Evolutionary conservation across 2,797 vertebrate genomes (phyloP).

Genomic region (Chaetophractus vellerosus): DNA sequence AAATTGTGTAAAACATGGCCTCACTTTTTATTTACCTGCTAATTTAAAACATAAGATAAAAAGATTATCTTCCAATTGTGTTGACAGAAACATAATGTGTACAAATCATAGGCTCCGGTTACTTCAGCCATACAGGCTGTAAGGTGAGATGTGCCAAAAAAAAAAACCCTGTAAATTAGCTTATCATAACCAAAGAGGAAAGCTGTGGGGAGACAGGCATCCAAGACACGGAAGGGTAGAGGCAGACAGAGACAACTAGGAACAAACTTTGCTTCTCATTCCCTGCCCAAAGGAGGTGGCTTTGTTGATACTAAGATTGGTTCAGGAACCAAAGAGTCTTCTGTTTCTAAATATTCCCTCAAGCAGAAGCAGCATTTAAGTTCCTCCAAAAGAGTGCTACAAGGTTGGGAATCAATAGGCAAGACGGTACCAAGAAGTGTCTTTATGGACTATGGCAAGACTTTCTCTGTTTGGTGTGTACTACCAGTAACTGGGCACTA

Average conservation of each 20-base stretch:
- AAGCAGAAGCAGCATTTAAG: neutral
- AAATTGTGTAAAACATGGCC: neutral
- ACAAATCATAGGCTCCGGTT: neutral
- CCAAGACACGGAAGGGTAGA: neutral
- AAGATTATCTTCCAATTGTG: constrained; percentile 19
- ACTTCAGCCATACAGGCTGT: neutral
- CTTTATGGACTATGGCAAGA: neutral
- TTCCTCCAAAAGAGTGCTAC: neutral
- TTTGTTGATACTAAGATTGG: neutral
- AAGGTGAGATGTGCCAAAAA: neutral
- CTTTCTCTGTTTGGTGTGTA: too few relatives aligned
- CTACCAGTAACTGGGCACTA: neutral
- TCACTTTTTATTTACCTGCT: neutral
- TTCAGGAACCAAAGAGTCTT: neutral
- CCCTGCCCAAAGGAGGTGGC: neutral
- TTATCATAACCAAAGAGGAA: neutral
- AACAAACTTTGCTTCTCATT: neutral
- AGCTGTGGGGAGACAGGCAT: neutral
- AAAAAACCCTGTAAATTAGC: neutral
- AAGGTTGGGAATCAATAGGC: neutral
- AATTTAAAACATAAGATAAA: constrained; percentile 13
- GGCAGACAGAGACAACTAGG: neutral
- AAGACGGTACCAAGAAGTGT: neutral
- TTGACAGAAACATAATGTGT: neutral
- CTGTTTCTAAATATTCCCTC: neutral